Evolutionary conservation across 2,797 vertebrate genomes (phyloP).

Genomic region (Liasis olivaceus): DNA sequence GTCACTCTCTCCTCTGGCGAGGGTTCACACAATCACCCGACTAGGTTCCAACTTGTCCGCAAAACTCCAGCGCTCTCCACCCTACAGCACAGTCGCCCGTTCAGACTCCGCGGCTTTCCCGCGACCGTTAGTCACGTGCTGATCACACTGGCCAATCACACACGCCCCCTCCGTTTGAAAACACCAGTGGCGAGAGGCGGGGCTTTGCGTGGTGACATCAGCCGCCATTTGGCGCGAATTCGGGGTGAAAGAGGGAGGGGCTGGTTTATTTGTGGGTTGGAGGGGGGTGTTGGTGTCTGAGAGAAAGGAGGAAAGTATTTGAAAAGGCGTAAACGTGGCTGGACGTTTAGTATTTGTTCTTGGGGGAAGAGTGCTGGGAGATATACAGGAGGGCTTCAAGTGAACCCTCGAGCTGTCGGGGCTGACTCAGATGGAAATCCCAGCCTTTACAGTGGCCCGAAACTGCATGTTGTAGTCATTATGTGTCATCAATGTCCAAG

Average conservation of each 20-base stretch:
- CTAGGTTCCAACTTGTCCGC: background rate
- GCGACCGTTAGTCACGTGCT: slow-evolving; percentile 95
- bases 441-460: background rate
- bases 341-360: background rate
- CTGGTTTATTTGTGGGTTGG: background rate
- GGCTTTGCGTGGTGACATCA: background rate
- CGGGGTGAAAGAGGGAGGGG: background rate
- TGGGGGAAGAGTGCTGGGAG: background rate
- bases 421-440: background rate
- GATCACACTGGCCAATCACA: slow-evolving; percentile 73
- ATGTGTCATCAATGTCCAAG: background rate
- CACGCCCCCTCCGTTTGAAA: slow-evolving; percentile 70
- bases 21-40: background rate
- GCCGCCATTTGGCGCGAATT: slow-evolving; percentile 75
- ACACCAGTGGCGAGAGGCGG: slow-evolving; percentile 50
- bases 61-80: background rate
- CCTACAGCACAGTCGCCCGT: slow-evolving; percentile 43
- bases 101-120: slow-evolving; percentile 84
- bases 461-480: background rate
- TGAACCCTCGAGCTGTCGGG: background rate
- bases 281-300: background rate
- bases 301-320: background rate
- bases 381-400: background rate
- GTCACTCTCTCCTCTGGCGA: background rate
- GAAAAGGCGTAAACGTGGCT: background rate